These are phyloP conservation scores for Drosophila kanekoi DNA, from an alignment of 2,888 invertebrate species.

Conservation along the genomic window DNA sequence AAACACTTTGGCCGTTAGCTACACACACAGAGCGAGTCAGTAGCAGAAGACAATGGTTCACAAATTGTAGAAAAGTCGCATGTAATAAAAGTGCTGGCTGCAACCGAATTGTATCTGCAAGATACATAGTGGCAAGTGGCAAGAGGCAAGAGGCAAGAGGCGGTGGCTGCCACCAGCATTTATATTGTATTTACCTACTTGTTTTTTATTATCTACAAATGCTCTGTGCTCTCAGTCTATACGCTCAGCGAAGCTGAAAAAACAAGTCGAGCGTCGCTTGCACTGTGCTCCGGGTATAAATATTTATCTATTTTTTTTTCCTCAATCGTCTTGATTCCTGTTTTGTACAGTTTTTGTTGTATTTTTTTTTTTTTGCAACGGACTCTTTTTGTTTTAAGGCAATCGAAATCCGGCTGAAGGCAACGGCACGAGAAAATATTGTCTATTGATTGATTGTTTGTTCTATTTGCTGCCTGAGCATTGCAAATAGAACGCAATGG, in stretches of 20 bases:
- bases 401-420: constrained; percentile 73
- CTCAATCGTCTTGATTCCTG: constrained; percentile 54
- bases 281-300: constrained; percentile 79
- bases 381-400: constrained; percentile 76
- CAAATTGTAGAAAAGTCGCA: constrained; percentile 78
- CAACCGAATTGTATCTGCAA: constrained; percentile 78
- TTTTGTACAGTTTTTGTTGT: constrained; percentile 27
- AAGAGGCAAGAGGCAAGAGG: constrained; percentile 12
- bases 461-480: constrained; percentile 65
- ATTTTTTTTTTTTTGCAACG: constrained; percentile 43
- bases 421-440: constrained; percentile 70
- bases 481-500: constrained; percentile 41
- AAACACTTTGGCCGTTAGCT: constrained; percentile 75
- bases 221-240: constrained; percentile 64
- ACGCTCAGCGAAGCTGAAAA: constrained; percentile 80
- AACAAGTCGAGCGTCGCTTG: constrained; percentile 80
- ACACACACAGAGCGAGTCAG: constrained; percentile 19
- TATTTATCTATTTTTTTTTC: constrained; percentile 67
- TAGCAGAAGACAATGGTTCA: constrained; percentile 71
- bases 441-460: constrained; percentile 81
- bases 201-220: constrained; percentile 80
- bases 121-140: constrained; percentile 61
- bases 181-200: constrained; percentile 81
- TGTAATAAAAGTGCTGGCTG: constrained; percentile 80
- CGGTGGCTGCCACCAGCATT: constrained; percentile 70